These are phyloP conservation scores for Phocoena sinus DNA, from an alignment of 2,113 vertebrate genomes.

Conservation along the genomic window DNA sequence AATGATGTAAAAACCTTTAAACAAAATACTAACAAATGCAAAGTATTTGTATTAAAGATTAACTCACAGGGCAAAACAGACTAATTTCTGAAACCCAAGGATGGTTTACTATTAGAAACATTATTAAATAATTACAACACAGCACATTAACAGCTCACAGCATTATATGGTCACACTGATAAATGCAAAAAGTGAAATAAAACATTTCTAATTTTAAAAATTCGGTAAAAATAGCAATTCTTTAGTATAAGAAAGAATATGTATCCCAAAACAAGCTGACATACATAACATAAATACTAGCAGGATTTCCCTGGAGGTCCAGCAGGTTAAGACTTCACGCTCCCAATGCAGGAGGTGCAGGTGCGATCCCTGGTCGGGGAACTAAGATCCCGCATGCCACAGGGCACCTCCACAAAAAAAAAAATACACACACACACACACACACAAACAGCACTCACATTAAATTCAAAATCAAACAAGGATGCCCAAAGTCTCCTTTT, in stretches of 20 bases:
- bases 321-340: no score
- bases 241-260: not conserved
- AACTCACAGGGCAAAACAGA: not conserved
- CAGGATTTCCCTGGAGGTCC: no score
- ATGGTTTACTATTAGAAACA: not conserved
- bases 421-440: no score
- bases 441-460: not conserved
- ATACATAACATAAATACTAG: not conserved
- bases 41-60: not conserved
- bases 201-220: not conserved
- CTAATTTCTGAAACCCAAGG: not conserved
- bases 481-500: not conserved
- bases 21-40: conserved; percentile 11
- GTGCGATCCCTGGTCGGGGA: no score
- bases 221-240: not conserved
- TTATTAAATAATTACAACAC: not conserved
- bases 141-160: not conserved
- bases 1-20: not conserved
- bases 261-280: not conserved
- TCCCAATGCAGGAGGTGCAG: no score
- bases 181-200: not conserved
- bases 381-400: no score
- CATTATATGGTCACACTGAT: not conserved
- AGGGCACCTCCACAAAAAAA: no score
- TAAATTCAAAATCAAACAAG: conserved; percentile 9